Conservation (phyloP, 2,797 vertebrate species). For the Enteromius thamalakanensis region DNA sequence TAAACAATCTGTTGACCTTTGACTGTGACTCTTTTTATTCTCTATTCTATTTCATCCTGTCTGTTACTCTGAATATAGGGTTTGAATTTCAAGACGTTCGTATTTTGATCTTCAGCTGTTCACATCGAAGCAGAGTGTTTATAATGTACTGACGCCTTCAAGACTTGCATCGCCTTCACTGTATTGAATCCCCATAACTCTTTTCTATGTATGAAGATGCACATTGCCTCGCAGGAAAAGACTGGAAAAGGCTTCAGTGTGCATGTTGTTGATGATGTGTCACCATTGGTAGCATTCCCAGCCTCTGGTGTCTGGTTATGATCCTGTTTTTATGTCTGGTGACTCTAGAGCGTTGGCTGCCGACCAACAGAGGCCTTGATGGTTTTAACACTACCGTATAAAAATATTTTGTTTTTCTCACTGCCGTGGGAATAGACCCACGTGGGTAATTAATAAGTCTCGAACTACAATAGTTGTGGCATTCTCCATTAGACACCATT, state of each 20-base stretch:
- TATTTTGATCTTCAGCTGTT: background rate
- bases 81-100: background rate
- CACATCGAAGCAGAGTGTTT: background rate
- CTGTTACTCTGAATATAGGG: slow-evolving; percentile 11
- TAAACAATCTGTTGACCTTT: slow-evolving; percentile 51
- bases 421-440: background rate
- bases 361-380: slow-evolving; percentile 2
- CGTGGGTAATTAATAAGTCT: background rate
- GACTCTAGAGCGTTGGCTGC: slow-evolving; percentile 13
- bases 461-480: background rate
- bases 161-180: slow-evolving; percentile 5
- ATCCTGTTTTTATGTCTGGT: slow-evolving; percentile 3
- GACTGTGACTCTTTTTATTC: slow-evolving; percentile 23
- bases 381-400: slow-evolving; percentile 35
- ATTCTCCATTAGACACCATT: background rate
- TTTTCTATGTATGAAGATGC: background rate
- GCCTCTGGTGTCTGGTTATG: slow-evolving; percentile 40
- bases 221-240: slow-evolving; percentile 5
- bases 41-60: slow-evolving; percentile 13
- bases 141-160: background rate
- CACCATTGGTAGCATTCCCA: slow-evolving; percentile 14
- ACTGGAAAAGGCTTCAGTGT: slow-evolving; percentile 2
- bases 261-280: slow-evolving; percentile 5
- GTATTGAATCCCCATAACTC: background rate
- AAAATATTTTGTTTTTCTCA: slow-evolving; percentile 12